Base-by-base conservation (phyloP, 2,113 vertebrate species). In the Gavialis gangeticus region DNA sequence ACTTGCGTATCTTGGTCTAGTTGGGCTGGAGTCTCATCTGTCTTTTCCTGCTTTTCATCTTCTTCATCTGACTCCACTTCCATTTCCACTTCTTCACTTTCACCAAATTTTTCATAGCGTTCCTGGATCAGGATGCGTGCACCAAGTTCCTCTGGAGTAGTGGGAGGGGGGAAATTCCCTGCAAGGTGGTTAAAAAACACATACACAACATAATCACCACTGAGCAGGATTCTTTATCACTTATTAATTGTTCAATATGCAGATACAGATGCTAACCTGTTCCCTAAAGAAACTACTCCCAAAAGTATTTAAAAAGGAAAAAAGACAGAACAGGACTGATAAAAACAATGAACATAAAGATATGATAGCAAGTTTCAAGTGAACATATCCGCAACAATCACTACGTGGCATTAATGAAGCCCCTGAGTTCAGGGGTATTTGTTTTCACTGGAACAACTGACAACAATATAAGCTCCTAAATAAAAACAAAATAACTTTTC, bases 81-180 rank as follows among this genome's bases (percentile, higher is more conserved):
- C 99, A 99, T 99, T 95, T 99, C 99, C 1, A 99, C 99, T 88
- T 99, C 99, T 93, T 99, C 99, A 6, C 99, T 99, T 97, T 99
- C 99, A 14, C 99, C 99, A 93, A 99, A 99, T 97, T 99, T 99
- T 97, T 99, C 99, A 0, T 99, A 99, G 80, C 99, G 99, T 85
- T 99, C 99, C 84, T 99, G 99, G 96, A 99, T 99, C 58, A 99
- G 98, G 96, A 99, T 99, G 24, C 99, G 99, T 92, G 99, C 99
- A 2, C 99, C 99, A 34, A 99, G 93, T 94, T 99, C 99, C 95
- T 99, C 99, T 1, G 99, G 99, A 59, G 99, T 99, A 73, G 99
- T 99, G 4, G 99, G 99, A 71, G 99, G 99, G 37, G 99, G 99
- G 97, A 99, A 99, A 96, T 99, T 99, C 63, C 99, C 99, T 99